Evolutionary conservation across 2,888 invertebrate species (phyloP).

Genomic region (Laothoe populi): DNA sequence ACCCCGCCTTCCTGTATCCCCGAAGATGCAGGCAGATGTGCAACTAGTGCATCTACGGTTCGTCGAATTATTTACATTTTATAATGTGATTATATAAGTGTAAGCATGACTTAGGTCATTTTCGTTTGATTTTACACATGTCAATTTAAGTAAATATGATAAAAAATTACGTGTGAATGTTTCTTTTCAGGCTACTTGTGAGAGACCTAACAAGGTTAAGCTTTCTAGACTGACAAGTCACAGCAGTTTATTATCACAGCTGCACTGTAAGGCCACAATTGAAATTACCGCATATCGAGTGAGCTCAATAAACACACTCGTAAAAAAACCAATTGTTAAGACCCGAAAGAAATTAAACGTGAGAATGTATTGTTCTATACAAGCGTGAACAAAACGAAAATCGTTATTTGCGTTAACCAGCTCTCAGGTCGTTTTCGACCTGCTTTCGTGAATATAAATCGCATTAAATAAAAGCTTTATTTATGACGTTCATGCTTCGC

Average conservation of each 20-base stretch:
- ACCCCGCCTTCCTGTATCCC: too few relatives aligned
- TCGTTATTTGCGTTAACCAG: slow-evolving; percentile 77
- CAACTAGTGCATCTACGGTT: too few relatives aligned
- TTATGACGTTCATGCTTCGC: slow-evolving; percentile 65
- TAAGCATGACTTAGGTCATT: too few relatives aligned
- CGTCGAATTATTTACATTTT: too few relatives aligned
- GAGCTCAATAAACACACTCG: slow-evolving; percentile 83
- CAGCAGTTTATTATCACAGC: slow-evolving; percentile 19
- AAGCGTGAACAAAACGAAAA: slow-evolving; percentile 79
- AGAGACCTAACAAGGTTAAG: slow-evolving; percentile 13
- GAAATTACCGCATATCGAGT: slow-evolving; percentile 75
- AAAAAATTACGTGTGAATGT: not conserved
- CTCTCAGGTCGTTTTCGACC: slow-evolving; percentile 81
- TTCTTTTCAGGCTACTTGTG: slow-evolving; percentile 1
- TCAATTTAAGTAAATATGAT: not conserved
- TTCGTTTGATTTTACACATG: not conserved
- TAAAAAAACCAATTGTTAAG: slow-evolving; percentile 82
- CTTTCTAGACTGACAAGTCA: slow-evolving; percentile 10
- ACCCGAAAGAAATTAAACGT: slow-evolving; percentile 83
- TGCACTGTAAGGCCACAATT: slow-evolving; percentile 54
- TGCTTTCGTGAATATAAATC: slow-evolving; percentile 79
- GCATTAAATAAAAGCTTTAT: slow-evolving; percentile 78
- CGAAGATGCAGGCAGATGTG: too few relatives aligned
- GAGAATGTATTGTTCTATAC: slow-evolving; percentile 84
- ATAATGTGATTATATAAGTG: too few relatives aligned